Base-by-base conservation (phyloP, 2,797 vertebrate species). In the Enteromius trimaculatus region DNA sequence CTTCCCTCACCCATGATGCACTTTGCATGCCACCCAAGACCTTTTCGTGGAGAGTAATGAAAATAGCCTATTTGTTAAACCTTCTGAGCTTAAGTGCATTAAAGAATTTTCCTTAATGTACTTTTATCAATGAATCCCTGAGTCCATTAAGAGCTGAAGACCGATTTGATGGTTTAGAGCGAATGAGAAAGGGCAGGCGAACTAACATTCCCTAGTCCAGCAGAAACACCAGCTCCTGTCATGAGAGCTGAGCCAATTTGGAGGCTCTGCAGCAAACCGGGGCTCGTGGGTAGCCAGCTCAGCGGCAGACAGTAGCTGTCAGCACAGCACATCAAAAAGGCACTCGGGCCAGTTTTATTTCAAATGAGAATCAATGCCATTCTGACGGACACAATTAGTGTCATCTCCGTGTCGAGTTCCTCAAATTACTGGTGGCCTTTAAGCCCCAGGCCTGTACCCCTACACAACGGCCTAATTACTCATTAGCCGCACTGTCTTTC, bases 341-440 rank as follows among this genome's bases (percentile, higher is more conserved):
- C 90, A 91, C 89, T 92, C 91, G 88, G 88, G 77, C 85, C 68
- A 87, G 88, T 91, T 92, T 91, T 90, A 90, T 91, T 94, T 91
- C 81, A 91, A 92, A 92, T 89, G 91, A 92, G 93, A 94, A 93
- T 93, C 88, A 83, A 89, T 89, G 86, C 83, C 80, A 49, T 84
- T 89, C 90, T 86, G 89, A 93, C 92, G 90, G 91, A 90, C 87
- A 84, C 88, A 92, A 91, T 92, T 93, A 92, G 92, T 94, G 93
- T 93, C 93, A 93, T 87, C 92, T 89, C 88, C 88, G 86, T 90
- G 88, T 92, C 90, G 83, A 89, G 88, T 92, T 91, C 86, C 90
- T 91, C 90, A 91, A 90, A 90, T 89, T 79, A 91, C 90, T 85
- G 80, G 86, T 89, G 92, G 92, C 92, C 91, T 91, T 83, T 93